Evolutionary conservation across 2,888 invertebrate species (phyloP).

Genomic region (Nysson spinosus): DNA sequence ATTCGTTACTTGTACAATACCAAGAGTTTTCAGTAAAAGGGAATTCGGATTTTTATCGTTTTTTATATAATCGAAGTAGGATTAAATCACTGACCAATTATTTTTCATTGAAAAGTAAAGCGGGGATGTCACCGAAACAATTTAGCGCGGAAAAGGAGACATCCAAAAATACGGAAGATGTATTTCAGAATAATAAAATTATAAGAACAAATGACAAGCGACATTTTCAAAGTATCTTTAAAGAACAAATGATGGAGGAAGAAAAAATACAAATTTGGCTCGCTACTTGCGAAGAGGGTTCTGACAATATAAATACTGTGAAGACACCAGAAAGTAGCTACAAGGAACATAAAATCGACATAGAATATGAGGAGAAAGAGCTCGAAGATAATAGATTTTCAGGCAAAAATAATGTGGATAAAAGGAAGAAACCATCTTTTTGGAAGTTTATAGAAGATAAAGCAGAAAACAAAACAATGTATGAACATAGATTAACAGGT

Average conservation of each 20-base stretch:
- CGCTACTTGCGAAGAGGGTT: constrained; percentile 47
- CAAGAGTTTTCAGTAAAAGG: constrained; percentile 57
- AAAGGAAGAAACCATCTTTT: constrained; percentile 27
- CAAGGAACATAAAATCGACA: constrained; percentile 1
- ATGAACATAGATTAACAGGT: constrained; percentile 20
- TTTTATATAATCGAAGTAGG: constrained; percentile 72
- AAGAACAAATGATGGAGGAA: constrained; percentile 39
- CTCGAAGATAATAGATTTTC: constrained; percentile 2
- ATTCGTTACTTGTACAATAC: constrained; percentile 66
- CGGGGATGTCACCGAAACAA: no score
- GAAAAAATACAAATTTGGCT: constrained; percentile 60
- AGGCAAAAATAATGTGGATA: constrained; percentile 10
- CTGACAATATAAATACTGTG: constrained; percentile 12
- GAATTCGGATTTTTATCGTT: constrained; percentile 74
- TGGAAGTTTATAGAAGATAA: constrained; percentile 38
- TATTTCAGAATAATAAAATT: constrained; percentile 32
- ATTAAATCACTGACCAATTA: constrained; percentile 66
- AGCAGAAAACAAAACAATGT: constrained; percentile 6
- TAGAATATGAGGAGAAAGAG: background rate
- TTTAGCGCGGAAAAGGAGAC: constrained; percentile 2
- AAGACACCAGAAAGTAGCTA: constrained; percentile 1
- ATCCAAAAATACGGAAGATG: constrained; percentile 14
- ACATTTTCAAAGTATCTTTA: constrained; percentile 5
- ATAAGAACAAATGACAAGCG: constrained; percentile 26
- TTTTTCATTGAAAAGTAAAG: constrained; percentile 33